Evolutionary conservation across 2,797 vertebrate genomes (phyloP).

Genomic region (Clarias pachynema): DNA sequence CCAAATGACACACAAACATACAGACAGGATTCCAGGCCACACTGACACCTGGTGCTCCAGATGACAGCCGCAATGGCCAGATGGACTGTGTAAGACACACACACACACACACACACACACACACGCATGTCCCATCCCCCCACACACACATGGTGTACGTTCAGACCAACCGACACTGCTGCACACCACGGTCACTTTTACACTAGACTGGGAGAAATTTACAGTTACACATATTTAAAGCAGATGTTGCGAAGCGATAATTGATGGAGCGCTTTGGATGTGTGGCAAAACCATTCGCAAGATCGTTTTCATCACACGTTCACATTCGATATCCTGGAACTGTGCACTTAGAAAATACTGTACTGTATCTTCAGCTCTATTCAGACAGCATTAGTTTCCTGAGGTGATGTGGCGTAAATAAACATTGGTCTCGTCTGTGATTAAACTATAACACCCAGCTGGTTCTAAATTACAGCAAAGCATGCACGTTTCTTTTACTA

Average conservation of each 20-base stretch:
- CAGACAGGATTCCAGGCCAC: slow-evolving; percentile 55
- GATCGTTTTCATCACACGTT: background rate
- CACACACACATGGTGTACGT: background rate
- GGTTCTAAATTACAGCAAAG: background rate
- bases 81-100: slow-evolving; percentile 56
- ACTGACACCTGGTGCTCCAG: slow-evolving; percentile 66
- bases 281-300: no score
- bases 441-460: background rate
- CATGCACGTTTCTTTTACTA: background rate
- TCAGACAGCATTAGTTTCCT: background rate
- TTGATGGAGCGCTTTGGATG: background rate
- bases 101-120: slow-evolving; percentile 53
- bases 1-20: slow-evolving; percentile 37
- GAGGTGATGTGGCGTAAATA: no score
- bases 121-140: slow-evolving; percentile 36
- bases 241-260: background rate
- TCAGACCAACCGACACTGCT: slow-evolving; percentile 11
- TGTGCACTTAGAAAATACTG: background rate
- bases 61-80: slow-evolving; percentile 64
- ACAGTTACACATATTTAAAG: background rate
- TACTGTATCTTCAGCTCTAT: background rate
- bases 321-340: background rate
- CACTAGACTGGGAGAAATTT: background rate
- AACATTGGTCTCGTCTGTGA: background rate
- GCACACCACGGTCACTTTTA: slow-evolving; percentile 4